These are phyloP conservation scores for Drosophila monieri DNA, from an alignment of 2,888 invertebrate species.

Conservation along the genomic window DNA sequence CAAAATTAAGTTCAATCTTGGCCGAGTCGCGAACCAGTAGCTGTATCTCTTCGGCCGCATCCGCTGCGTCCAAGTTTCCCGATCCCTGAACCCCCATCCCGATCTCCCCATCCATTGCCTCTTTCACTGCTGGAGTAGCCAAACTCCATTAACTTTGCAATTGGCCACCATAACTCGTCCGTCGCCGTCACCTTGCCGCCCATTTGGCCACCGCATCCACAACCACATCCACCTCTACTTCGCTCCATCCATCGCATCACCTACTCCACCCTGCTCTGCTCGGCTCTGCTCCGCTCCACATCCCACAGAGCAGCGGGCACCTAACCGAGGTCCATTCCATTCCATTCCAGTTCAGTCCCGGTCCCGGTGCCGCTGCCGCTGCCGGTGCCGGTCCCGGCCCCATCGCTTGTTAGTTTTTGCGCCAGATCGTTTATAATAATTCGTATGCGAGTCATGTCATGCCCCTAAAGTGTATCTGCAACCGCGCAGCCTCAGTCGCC, in stretches of 20 bases:
- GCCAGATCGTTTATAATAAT: constrained; percentile 80
- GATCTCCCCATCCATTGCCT: constrained; percentile 12
- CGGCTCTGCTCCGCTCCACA: background rate
- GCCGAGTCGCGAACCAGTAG: constrained; percentile 48
- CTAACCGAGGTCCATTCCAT: constrained; percentile 35
- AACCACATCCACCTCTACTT: constrained; percentile 20
- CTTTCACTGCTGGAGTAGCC: constrained; percentile 75
- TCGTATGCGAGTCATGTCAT: constrained; percentile 82
- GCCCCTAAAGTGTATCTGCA: constrained; percentile 80
- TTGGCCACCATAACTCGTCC: constrained; percentile 78
- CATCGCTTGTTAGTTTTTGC: constrained; percentile 75
- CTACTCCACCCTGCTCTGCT: constrained; percentile 7
- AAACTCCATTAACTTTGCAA: constrained; percentile 81
- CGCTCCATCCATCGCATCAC: constrained; percentile 1
- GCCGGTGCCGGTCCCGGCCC: constrained; percentile 32
- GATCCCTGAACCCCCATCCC: constrained; percentile 3
- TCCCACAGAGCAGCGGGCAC: constrained; percentile 19
- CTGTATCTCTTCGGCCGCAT: constrained; percentile 44
- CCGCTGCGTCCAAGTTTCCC: constrained; percentile 47
- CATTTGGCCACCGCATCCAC: constrained; percentile 42
- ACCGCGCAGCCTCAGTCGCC: constrained; percentile 61
- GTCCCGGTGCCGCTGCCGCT: background rate
- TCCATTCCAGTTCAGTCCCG: constrained; percentile 33
- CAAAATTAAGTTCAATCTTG: constrained; percentile 80
- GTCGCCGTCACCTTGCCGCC: constrained; percentile 41